Evolutionary conservation across 37 sponge, comb jelly and placozoan species (phyloP), one percentile per base, ranked within the genome.

Genomic region (Geodia barretti): DNA sequence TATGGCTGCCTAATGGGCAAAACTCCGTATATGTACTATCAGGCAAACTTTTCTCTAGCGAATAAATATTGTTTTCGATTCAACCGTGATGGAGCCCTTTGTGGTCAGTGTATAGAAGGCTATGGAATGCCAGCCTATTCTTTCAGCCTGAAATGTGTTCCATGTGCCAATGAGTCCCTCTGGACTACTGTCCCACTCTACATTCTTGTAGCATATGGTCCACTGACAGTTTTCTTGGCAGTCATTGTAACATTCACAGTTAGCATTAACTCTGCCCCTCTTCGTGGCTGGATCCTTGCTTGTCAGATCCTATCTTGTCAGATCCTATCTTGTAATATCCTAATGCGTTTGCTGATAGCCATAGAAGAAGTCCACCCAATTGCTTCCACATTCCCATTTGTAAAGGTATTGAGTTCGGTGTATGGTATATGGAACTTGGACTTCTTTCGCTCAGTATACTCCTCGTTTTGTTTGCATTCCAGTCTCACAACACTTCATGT

Each of bases 401-500:
- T n/a, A n/a, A n/a, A n/a, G n/a, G n/a, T n/a, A n/a, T n/a, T n/a
- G n/a, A n/a, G n/a, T n/a, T n/a, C n/a, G n/a, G 39, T 79, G 38
- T 79, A 79, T 34, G 47, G 41, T 43, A 35, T 79, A n/a, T 79
- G 79, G 79, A 79, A 79, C 47, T 39, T 79, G 20, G 29, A 79
- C 31, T 79, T 79, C 31, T 66, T 79, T 36, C 29, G 54, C 29
- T 29, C 43, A 41, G 29, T 79, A 9, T 31, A 68, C 20, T 47
- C 41, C 3, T 19, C 41, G 24, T 62, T 28, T 5, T 62, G 64
- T 5, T 28, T 62, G 1, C 26, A 62, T 39, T 29, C 43, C 65
- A 4, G 41, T 7, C 3, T 62, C 64, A 62, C 7, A n/a, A 62
- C 64, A 8, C 64, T 62, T 28, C n/a, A 62, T 62, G 64, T 28